Conservation (phyloP, 2,113 vertebrate genomes). For the Callospermophilus lateralis region DNA sequence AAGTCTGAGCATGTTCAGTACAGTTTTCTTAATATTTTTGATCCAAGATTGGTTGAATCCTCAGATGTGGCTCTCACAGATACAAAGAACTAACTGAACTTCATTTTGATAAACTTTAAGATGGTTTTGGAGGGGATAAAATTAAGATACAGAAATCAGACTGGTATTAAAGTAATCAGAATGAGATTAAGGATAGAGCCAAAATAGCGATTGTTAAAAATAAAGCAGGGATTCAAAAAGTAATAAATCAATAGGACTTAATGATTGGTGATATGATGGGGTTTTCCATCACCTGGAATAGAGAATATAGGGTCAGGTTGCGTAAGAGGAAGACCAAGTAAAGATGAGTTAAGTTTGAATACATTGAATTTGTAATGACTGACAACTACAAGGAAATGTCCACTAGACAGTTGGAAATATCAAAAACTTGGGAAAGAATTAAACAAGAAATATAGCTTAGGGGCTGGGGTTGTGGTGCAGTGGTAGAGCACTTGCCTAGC, state of each 20-base stretch:
- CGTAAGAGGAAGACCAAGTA: background rate
- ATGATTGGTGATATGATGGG: background rate
- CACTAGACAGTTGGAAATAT: background rate
- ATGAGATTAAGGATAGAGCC: background rate
- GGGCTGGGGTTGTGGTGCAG: no score
- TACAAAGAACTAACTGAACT: background rate
- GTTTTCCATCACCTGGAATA: background rate
- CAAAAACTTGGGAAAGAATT: background rate
- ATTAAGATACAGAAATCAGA: background rate
- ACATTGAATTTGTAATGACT: background rate
- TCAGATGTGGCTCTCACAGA: background rate
- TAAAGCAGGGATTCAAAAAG: background rate
- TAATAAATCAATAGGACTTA: background rate
- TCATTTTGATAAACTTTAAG: background rate
- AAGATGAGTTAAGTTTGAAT: background rate
- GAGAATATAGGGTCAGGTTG: background rate
- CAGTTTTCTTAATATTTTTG: background rate
- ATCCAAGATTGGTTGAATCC: background rate
- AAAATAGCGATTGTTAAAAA: background rate
- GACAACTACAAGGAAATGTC: background rate
- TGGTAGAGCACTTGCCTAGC: no score
- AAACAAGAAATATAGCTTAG: background rate
- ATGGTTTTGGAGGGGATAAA: background rate
- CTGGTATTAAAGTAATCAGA: background rate
- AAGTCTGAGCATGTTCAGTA: background rate